These are phyloP conservation scores for Apoda limacodes DNA, from an alignment of 2,888 invertebrate genomes.

Conservation along the genomic window DNA sequence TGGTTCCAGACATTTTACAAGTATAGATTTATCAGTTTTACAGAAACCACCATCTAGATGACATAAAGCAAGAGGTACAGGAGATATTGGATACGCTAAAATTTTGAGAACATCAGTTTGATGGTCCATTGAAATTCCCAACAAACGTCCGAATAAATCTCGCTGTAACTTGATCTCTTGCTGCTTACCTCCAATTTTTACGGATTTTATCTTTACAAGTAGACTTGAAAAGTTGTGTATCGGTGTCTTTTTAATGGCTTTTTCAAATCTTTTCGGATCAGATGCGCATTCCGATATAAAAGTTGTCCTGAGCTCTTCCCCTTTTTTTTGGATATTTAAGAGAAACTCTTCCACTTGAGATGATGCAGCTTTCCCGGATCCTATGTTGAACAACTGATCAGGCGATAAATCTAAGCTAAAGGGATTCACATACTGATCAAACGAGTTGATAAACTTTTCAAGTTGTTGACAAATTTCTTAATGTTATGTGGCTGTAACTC, in stretches of 20 bases:
- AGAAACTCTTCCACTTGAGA: slow-evolving; percentile 2
- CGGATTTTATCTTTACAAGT: background rate
- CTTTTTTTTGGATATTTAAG: slow-evolving; percentile 7
- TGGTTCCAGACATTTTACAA: slow-evolving; percentile 1
- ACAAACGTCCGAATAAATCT: slow-evolving; percentile 15
- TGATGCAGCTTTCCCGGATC: too few species aligned
- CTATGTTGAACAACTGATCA: too few species aligned
- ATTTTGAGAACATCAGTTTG: slow-evolving; percentile 3
- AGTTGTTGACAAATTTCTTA: slow-evolving; percentile 6
- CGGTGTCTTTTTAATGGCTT: slow-evolving; percentile 12
- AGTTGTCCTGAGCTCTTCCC: slow-evolving; percentile 10
- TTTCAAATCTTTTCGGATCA: slow-evolving; percentile 18
- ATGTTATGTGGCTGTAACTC: slow-evolving; percentile 16
- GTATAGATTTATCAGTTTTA: slow-evolving; percentile 8
- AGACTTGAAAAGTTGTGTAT: background rate
- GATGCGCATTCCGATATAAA: slow-evolving; percentile 17
- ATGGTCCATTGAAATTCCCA: slow-evolving; percentile 9
- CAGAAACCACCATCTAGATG: slow-evolving; percentile 5
- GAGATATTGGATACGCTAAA: slow-evolving; percentile 4
- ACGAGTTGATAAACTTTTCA: slow-evolving; percentile 1
- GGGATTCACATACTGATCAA: slow-evolving; percentile 2
- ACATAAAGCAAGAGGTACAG: slow-evolving; percentile 5
- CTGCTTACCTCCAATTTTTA: too few species aligned
- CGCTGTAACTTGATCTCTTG: slow-evolving; percentile 9
- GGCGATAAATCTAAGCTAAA: slow-evolving; percentile 2